Evolutionary conservation across 2,797 vertebrate genomes (phyloP).

Genomic region (Acanthurus leucopareius): DNA sequence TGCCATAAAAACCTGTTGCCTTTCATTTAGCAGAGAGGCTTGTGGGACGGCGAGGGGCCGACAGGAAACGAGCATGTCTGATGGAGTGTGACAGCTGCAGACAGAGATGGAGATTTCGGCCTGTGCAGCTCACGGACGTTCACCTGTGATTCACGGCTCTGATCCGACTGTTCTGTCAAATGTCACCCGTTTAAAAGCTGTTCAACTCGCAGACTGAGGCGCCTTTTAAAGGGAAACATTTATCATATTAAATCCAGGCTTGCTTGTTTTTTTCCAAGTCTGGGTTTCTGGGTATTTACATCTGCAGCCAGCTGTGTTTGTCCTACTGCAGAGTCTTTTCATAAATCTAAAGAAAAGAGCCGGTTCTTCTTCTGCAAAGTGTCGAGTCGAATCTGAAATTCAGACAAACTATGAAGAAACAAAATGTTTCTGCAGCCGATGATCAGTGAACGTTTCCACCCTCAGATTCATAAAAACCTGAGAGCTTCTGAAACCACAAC

Average conservation of each 20-base stretch:
- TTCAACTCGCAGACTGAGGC: neutral
- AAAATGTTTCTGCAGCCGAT: too few relatives aligned
- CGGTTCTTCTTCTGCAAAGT: neutral
- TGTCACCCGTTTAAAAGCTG: neutral
- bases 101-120: conserved; percentile 42
- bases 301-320: neutral
- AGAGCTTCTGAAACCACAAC: too few relatives aligned
- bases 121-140: conserved; percentile 5
- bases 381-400: too few relatives aligned
- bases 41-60: neutral
- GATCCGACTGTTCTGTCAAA: conserved; percentile 18
- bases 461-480: too few relatives aligned
- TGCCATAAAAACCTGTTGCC: conserved; percentile 66
- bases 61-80: conserved; percentile 30
- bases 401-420: neutral
- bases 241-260: conserved; percentile 7
- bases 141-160: conserved; percentile 31
- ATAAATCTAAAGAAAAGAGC: neutral
- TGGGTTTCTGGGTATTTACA: neutral
- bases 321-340: neutral
- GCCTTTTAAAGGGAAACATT: conserved; percentile 9
- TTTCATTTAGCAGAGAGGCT: conserved; percentile 60
- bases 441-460: too few relatives aligned
- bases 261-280: neutral
- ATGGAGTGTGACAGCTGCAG: conserved; percentile 53